Base-by-base conservation (phyloP, 2,888 invertebrate species). In the Agrypnus murinus region DNA sequence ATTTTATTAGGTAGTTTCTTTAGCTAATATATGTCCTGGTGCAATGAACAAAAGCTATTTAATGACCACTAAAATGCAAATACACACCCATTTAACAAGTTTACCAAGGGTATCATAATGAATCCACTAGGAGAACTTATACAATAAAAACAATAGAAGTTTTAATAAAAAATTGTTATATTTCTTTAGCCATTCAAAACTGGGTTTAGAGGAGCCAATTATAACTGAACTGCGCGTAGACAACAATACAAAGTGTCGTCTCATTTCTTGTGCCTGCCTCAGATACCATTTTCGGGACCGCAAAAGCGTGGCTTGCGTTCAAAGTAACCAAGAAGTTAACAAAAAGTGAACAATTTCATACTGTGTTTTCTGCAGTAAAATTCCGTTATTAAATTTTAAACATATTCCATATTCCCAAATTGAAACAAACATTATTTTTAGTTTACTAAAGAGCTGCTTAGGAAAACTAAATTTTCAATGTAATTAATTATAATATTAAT, bases 211-310 rank as follows among this genome's bases (percentile, higher is more conserved):
- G 66, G 73, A 77, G 77, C 80, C 79, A 79, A 80, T 80, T 80
- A 80, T 80, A 79, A 75, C 70, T 68, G 72, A 75, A 74, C 69
- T 73, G 72, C 76, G 75, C 75, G 77, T 77, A 78, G 77, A 79
- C 77, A 78, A 80, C 79, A 80, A 80, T 79, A 79, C 79, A 68
- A 65, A 72, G 75, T 70, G 71, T 76, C 76, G 76, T 77, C 77
- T 75, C 77, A 78, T 79, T 80, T 80, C 79, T 80, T 80, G 78
- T 74, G 76, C 74, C 74, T 72, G 73, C 72, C 46, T 70, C 57
- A 69, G 75, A 77, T 77, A 72, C 80, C 80, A 77, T 78, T 79
- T 80, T 79, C 74, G 80, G 79, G 75, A 72, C 80, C 80, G 79
- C 80, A 79, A 79, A 25, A 79, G 77, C 73, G 55, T 72, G 62